These are phyloP conservation scores for Acleris sparsana DNA, from an alignment of 2,888 invertebrate genomes.

Conservation along the genomic window DNA sequence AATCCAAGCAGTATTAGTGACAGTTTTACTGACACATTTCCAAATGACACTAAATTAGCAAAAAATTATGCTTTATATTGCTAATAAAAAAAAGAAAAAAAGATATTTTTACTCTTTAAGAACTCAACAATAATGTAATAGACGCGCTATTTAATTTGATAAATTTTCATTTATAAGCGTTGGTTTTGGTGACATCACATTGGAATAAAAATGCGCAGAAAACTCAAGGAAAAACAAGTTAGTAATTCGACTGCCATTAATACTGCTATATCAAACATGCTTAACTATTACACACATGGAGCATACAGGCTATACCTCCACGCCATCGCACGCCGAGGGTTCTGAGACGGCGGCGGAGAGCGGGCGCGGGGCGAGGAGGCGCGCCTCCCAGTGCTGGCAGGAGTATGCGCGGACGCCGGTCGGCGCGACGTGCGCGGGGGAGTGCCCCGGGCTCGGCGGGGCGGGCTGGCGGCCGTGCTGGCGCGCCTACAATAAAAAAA, in stretches of 20 bases:
- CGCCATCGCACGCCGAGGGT: slow-evolving; percentile 74
- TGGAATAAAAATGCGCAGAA: not conserved
- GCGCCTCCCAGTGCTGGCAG: slow-evolving; percentile 85
- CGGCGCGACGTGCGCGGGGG: slow-evolving; percentile 81
- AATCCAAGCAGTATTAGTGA: not conserved
- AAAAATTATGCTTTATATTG: too few relatives aligned
- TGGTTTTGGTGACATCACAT: too few relatives aligned
- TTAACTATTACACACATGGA: slow-evolving; percentile 50
- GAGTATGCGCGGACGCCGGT: slow-evolving; percentile 84
- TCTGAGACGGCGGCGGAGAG: slow-evolving; percentile 78
- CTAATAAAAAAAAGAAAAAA: too few relatives aligned
- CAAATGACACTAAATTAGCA: too few relatives aligned
- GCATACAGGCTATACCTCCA: slow-evolving; percentile 74
- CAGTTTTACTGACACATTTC: not conserved
- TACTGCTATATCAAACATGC: slow-evolving; percentile 19
- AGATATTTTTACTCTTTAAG: too few relatives aligned
- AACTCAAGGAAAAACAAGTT: not conserved
- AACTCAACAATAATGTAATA: too few relatives aligned
- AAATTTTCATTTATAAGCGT: too few relatives aligned
- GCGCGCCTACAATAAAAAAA: slow-evolving; percentile 73
- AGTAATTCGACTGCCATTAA: not conserved
- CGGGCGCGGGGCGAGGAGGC: slow-evolving; percentile 77
- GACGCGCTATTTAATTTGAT: too few relatives aligned
- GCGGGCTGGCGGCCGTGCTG: slow-evolving; percentile 82
- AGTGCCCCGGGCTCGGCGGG: slow-evolving; percentile 81